Base-by-base conservation (phyloP, 2,888 invertebrate species). In the Caenorhabditis sp. region DNA sequence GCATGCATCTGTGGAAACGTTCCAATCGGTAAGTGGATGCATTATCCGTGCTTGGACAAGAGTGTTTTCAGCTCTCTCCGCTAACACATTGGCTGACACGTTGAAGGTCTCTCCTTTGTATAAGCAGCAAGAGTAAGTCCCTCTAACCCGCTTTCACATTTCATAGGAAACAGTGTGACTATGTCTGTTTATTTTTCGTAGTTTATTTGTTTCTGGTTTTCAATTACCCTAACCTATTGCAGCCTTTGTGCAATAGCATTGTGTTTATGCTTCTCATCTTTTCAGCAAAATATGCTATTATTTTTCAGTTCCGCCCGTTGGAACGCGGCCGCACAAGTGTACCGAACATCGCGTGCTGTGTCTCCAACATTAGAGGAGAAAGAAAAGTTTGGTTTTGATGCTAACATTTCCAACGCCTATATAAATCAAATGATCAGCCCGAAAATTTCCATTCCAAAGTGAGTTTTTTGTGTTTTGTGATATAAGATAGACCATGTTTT, bases 41-140 rank as follows among this genome's bases (percentile, higher is more conserved):
- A n/a, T 35, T 19, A 12, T n/a, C 38, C 10, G 31, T 26, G 31
- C 6, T n/a, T 24, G 14, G 44, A 22, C n/a, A n/a, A 44, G 7
- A 24, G 16, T 22, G 10, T 49, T 84, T 70, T 61, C 76, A 74
- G 84, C 85, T 12, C 49, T 87, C 0, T 76, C 80, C 14, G 91
- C 91, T 14, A 92, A 91, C 79, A 85, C 87, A 12, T 77, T 91
- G 12, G 91, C 91, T 2, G 90, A 91, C 79, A 86, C 90, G 12
- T 82, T 91, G 7, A 90, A 90, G 44, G 91, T 91, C 22, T 90
- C 90, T 6, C 91, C 91, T 24, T 82, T 90, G 4, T 91, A 92
- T 72, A 89, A 90, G 31, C 91, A 92, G 69, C 88, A 90, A 80
- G 91, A 91, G 89, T 92, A 64, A 76, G 89, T 85, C n/a, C n/a